Base-by-base conservation (phyloP, 92 coral and sea anemone species). In the Actinernus sp. region DNA sequence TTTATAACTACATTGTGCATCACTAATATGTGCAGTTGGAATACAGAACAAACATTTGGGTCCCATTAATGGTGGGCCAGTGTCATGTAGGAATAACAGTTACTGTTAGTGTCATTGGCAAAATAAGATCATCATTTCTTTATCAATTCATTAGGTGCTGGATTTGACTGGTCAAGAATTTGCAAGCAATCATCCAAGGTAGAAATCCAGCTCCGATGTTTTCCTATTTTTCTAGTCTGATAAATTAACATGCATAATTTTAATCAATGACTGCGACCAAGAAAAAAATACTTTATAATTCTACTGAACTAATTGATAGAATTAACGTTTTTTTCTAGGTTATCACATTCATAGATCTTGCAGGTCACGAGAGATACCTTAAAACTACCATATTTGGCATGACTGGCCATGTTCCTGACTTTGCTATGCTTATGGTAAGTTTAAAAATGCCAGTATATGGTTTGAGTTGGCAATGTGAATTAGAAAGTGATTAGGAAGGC, bases 321-420 rank as follows among this genome's bases (percentile, higher is more conserved):
- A 7, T 2, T 31, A 22, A 19, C 16, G 8, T 37, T 37, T 37
- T 37, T 37, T 37, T 45, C 17, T 13, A 93, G 98, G 98, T 94
- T 21, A 91, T 94, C 68, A 94, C 98, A 49, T 94, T 94, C 69
- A 91, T 94, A 46, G 98, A 94, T 62, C 79, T 94, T 50, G 97
- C 98, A 45, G 98, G 98, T 3, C 98, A 94, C 74, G 98, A 94
- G 65, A 79, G 84, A 39, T 94, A 94, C 73, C 81, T 94, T n/a
- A 94, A 94, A 65, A 94, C 98, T 11, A 94, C 98, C 6, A 94
- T 94, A 69, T 94, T 94, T 83, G 98, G 98, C 16, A 94, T 94
- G 98, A 94, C 98, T 0, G 98, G 98, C 9, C 98, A 94, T 83
- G 98, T 92, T 21, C 98, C 98, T 49, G 98, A 94, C 85, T 94